Percentiles rank a stretch among this genome's conserved stretches.
Evolutionary conservation across 2,113 vertebrate genomes (phyloP).

Genomic region (Gnathonemus longibarbis): DNA sequence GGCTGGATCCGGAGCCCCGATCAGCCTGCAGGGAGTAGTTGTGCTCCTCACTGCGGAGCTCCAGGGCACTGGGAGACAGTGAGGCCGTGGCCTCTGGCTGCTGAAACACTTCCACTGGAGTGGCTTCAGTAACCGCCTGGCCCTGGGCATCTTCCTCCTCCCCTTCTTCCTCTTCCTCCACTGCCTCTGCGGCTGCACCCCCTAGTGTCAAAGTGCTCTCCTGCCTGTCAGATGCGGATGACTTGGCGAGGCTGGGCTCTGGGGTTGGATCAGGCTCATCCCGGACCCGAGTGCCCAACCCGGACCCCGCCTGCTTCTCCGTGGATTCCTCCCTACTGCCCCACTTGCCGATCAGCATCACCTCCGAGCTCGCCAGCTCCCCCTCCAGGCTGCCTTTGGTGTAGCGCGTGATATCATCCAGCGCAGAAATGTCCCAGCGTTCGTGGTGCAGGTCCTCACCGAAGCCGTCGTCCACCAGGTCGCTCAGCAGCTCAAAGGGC

Average conservation of each 20-base stretch:
- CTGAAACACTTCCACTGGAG: neutral
- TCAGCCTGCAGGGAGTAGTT: constrained; percentile 60
- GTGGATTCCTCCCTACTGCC: constrained; percentile 26
- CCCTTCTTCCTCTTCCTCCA: constrained; percentile 21
- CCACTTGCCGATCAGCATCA: constrained; percentile 47
- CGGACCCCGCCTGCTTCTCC: constrained; percentile 14
- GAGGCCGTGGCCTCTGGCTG: neutral
- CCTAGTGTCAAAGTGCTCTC: neutral
- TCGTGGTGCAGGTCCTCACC: constrained; percentile 56
- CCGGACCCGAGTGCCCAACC: neutral
- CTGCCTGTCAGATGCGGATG: neutral
- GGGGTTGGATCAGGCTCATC: neutral
- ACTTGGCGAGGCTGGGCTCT: neutral
- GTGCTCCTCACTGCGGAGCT: constrained; percentile 60
- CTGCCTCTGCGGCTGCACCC: constrained; percentile 44
- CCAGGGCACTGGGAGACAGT: constrained; percentile 34
- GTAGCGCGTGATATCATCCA: constrained; percentile 62
- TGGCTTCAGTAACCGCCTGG: neutral
- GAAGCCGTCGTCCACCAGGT: constrained; percentile 62
- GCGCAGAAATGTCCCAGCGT: constrained; percentile 60
- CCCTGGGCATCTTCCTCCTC: neutral
- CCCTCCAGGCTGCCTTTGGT: constrained; percentile 53
- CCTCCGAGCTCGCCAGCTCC: constrained; percentile 52
- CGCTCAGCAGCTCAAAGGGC: constrained; percentile 62
- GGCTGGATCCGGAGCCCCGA: constrained; percentile 13